These are phyloP conservation scores for Radopholus similis DNA, from an alignment of 1,140 invertebrate genomes.

Conservation along the genomic window DNA sequence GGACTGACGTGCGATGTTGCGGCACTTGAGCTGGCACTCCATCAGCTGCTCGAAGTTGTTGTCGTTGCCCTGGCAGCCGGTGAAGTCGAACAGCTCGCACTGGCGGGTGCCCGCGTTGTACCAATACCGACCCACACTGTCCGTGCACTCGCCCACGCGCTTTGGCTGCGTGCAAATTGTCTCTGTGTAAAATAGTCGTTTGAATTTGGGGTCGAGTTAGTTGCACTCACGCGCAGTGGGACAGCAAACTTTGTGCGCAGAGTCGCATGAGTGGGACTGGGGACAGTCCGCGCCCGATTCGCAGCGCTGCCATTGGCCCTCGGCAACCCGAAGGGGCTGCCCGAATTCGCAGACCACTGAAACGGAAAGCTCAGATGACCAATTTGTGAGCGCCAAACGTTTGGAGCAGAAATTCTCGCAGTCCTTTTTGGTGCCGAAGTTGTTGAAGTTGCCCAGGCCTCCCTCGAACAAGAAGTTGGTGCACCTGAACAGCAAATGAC, in stretches of 20 bases:
- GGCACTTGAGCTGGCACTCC: conserved; percentile 52
- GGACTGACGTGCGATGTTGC: conserved; percentile 50
- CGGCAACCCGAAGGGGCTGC: conserved; percentile 55
- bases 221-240: conserved; percentile 49
- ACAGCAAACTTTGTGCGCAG: conserved; percentile 54
- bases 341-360: conserved; percentile 58
- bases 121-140: conserved; percentile 54
- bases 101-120: conserved; percentile 51
- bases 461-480: conserved; percentile 51
- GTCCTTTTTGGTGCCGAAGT: conserved; percentile 56
- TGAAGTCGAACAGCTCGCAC: conserved; percentile 57
- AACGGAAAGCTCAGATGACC: conserved; percentile 10
- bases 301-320: conserved; percentile 57
- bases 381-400: conserved; percentile 22
- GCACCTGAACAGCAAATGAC: conserved; percentile 17
- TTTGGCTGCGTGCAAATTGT: conserved; percentile 59
- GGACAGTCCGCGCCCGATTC: conserved; percentile 50
- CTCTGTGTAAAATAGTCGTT: conserved; percentile 28
- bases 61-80: conserved; percentile 57
- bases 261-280: conserved; percentile 47
- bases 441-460: conserved; percentile 56
- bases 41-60: conserved; percentile 53
- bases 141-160: conserved; percentile 56
- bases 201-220: neutral
- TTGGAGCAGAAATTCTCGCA: conserved; percentile 58